Evolutionary conservation across 2,888 invertebrate species (phyloP), one percentile per base, ranked within the genome.

Genomic region (Blastobasis lacticolella): DNA sequence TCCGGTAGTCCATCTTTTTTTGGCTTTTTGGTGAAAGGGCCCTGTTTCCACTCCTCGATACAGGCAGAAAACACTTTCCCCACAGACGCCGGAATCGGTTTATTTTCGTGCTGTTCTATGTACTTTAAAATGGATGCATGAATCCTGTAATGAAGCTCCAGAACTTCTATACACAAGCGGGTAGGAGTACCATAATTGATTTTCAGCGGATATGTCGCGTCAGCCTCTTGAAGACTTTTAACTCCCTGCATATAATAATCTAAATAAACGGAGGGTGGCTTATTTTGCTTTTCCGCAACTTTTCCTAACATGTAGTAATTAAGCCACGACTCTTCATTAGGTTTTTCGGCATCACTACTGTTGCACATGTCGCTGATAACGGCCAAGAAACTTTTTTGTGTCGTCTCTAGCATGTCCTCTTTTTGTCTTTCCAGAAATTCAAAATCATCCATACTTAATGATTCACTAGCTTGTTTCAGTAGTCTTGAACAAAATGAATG

Each of bases 291-390:
- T 76, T 98, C 97, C 0, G 94, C 92, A 50, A 97, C 94, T 90
- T 98, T 98, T 0, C 97, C 98, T n/a, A 98, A 86, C 94, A 98
- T 97, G 71, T 97, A 98, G 75, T 96, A 95, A 68, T 95, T 93
- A 41, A 97, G 86, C 98, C 98, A 98, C 53, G 94, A 90, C 70
- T 98, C 97, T 71, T 97, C 97, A 57, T 92, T 91, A 0, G 88
- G 78, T 57, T 90, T 90, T 50, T 91, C 91, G 0, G 87, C 77
- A 58, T 90, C 90, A 49, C 72, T 76, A 54, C 76, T 83, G 46
- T 78, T 83, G 54, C 90, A 89, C 51, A 91, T 89, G 59, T 92
- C 89, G 51, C 90, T 89, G 53, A 93, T 90, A 1, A 93, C 93
- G 38, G 91, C 90, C 38, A 89, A 90, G 68, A 97, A 97, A 80